These are phyloP conservation scores for Margarornis squamiger DNA, from an alignment of 2,797 vertebrate species.

Conservation along the genomic window DNA sequence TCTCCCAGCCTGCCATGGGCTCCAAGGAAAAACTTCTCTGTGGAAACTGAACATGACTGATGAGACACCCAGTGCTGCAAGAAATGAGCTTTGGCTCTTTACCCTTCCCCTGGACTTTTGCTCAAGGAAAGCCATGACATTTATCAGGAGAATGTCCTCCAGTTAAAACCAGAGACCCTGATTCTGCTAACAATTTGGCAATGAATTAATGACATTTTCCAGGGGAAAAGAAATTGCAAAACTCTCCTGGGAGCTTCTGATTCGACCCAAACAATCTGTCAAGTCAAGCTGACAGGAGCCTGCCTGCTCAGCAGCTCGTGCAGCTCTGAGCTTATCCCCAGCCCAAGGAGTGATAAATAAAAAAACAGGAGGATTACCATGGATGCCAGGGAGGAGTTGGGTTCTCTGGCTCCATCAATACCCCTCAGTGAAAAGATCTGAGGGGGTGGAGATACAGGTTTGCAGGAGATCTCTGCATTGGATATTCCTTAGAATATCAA, in stretches of 20 bases:
- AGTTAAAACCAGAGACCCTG: not conserved
- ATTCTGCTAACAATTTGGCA: constrained; percentile 14
- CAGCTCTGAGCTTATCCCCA: constrained; percentile 19
- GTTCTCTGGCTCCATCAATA: not conserved
- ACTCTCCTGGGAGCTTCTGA: constrained; percentile 26
- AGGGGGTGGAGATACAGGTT: not conserved
- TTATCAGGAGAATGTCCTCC: not conserved
- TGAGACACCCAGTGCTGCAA: not conserved
- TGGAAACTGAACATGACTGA: fast-evolving
- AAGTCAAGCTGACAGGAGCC: not conserved
- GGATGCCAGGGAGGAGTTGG: fast-evolving
- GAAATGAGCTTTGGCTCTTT: not conserved
- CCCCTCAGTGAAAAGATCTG: not conserved
- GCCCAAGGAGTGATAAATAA: not conserved
- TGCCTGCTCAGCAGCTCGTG: not conserved
- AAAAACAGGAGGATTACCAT: fast-evolving
- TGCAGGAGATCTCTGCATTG: not conserved
- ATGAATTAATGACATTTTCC: constrained; percentile 43
- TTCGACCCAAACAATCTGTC: constrained; percentile 11
- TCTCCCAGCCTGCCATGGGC: not conserved
- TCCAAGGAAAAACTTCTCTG: not conserved
- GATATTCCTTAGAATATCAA: not conserved
- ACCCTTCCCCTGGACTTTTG: not conserved
- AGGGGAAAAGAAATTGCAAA: constrained; percentile 33
- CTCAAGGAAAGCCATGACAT: not conserved